Base-by-base conservation (phyloP, 2,113 vertebrate species). In the Barnardius zonarius region DNA sequence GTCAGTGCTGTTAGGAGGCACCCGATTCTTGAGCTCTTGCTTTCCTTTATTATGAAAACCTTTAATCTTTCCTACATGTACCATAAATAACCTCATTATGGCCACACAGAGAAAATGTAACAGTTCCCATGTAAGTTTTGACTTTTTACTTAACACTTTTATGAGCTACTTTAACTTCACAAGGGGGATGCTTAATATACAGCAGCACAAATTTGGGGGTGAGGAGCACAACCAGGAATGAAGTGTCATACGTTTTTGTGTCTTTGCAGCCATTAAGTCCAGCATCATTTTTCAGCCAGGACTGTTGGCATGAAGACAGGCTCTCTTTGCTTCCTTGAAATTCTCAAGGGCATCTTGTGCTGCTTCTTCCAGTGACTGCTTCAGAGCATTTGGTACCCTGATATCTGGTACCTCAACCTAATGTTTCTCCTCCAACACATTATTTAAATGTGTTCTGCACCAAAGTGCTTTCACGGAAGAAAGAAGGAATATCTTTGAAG, bases 71-170 rank as follows among this genome's bases (percentile, higher is more conserved):
- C 93, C 96, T 94, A 19, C 94, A 66, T 95, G 95, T 92, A 51
- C 97, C 97, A 97, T 98, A 98, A 98, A 98, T 98, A 98, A 98
- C 97, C 97, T 93, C 64, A 85, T 97, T 96, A 97, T 85, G 92
- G 97, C 96, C 98, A 97, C 98, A 98, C 97, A 98, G 96, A 97
- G 96, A 96, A 98, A 97, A 96, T 83, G 88, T 84, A 94, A 83
- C 86, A 2, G 80, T 96, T 92, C 80, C 94, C 95, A 83, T 81
- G 88, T 86, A 89, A 92, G 95, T 96, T 95, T 64, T 93, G 96
- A 76, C 95, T 96, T 95, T 92, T 83, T 97, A 69, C 93, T 94
- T 69, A 88, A 46, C n/a, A 37, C 69, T 88, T 97, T 97, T 97
- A 97, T 76, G 96, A 96, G 95, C 91, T 94, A 57, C 89, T 97